Percentiles rank a stretch among this genome's conserved stretches.
These are phyloP conservation scores for Bradypodion ventrale DNA, from an alignment of 2,797 vertebrate species.

Conservation along the genomic window DNA sequence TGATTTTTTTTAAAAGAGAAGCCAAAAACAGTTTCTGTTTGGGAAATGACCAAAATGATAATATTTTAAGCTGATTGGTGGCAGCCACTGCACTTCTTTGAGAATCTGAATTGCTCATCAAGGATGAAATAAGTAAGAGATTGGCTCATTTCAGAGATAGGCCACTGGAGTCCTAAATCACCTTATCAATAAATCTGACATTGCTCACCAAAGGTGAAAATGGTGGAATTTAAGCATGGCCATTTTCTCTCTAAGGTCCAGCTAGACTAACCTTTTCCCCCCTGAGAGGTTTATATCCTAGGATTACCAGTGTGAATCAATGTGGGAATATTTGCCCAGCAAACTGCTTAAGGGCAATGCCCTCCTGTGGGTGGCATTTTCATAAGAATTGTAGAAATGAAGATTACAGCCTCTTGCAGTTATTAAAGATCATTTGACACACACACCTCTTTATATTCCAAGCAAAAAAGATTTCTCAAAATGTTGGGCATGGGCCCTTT, in stretches of 20 bases:
- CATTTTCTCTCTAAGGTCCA: slow-evolving; percentile 14
- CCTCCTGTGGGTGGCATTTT: slow-evolving; percentile 16
- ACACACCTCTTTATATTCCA: slow-evolving; percentile 37
- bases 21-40: not conserved
- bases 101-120: not conserved
- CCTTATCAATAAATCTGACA: not conserved
- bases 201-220: not conserved
- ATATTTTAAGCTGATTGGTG: not conserved
- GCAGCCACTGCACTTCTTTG: not conserved
- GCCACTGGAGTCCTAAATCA: not conserved
- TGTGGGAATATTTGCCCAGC: not conserved
- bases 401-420: slow-evolving; percentile 3
- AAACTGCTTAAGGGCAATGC: not conserved
- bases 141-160: not conserved
- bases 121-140: not conserved
- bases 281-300: slow-evolving; percentile 10
- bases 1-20: not conserved
- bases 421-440: slow-evolving; percentile 42
- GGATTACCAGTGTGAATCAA: slow-evolving; percentile 17
- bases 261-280: slow-evolving; percentile 22
- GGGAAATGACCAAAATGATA: not conserved
- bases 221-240: slow-evolving; percentile 31
- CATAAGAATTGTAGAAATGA: slow-evolving; percentile 5
- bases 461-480: slow-evolving; percentile 22
- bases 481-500: not conserved